A percentile compares a stretch with the other conserved stretches of the same genome.
phyloP scores from a whole-genome alignment of 2,797 vertebrate genomes.

The Epinephelus awoara region DNA sequence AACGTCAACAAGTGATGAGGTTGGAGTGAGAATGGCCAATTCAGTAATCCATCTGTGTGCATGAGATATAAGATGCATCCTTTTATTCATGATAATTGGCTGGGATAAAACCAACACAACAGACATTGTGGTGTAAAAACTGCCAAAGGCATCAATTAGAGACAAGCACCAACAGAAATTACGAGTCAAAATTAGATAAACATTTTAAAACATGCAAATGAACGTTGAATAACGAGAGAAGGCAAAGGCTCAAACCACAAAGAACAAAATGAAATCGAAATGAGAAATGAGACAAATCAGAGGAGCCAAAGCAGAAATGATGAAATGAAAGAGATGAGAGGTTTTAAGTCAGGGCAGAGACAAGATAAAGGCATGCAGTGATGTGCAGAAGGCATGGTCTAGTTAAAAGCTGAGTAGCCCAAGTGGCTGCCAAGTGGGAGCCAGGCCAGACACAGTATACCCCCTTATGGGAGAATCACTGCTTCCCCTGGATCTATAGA shows the following conservation, averaged over 20 bases:
- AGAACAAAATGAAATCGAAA: not conserved
- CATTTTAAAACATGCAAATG: not conserved
- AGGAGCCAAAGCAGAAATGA: not conserved
- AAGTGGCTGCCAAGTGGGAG: slow-evolving; percentile 50
- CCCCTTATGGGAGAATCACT: slow-evolving; percentile 45
- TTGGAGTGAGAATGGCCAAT: too few species aligned
- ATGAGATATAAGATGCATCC: too few species aligned
- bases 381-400: slow-evolving; percentile 38
- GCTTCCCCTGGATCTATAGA: slow-evolving; percentile 54
- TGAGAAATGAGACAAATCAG: not conserved
- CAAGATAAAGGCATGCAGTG: slow-evolving; percentile 6
- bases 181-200: not conserved
- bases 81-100: too few species aligned
- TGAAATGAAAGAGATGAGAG: slow-evolving; percentile 16
- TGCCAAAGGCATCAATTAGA: too few species aligned
- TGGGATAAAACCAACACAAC: too few species aligned
- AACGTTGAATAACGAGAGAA: not conserved
- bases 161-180: not conserved
- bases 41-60: too few species aligned
- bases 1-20: too few species aligned
- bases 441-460: slow-evolving; percentile 29
- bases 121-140: not conserved
- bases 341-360: not conserved
- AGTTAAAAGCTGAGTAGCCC: slow-evolving; percentile 37
- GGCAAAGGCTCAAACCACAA: not conserved